Conservation (phyloP, 2,797 vertebrate genomes). For the Enteromius afrohamiltoni region DNA sequence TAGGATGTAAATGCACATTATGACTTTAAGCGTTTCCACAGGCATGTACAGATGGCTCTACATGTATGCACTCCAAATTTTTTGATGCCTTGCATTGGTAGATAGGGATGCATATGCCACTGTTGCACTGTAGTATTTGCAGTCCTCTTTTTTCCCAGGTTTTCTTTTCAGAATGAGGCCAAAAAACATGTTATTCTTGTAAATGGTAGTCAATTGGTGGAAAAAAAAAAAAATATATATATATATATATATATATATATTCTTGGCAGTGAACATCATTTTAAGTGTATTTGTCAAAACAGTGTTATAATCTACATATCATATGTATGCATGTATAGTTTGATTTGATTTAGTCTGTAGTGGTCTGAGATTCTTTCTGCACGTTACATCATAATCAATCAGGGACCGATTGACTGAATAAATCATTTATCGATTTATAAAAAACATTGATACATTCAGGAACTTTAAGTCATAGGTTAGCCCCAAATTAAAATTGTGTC, state of each 20-base stretch:
- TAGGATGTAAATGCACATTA: slow-evolving; percentile 9
- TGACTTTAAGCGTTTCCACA: slow-evolving; percentile 1
- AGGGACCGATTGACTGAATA: background rate
- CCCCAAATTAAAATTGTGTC: background rate
- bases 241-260: background rate
- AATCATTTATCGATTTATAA: background rate
- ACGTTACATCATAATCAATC: background rate
- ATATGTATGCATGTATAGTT: background rate
- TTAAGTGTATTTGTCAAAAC: background rate
- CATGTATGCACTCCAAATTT: background rate
- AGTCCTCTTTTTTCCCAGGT: background rate
- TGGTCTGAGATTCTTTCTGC: background rate
- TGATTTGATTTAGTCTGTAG: background rate
- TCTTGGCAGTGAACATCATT: background rate
- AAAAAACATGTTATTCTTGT: background rate
- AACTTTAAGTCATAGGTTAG: background rate
- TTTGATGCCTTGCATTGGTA: slow-evolving; percentile 24
- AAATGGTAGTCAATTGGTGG: background rate
- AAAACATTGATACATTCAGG: background rate
- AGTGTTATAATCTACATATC: background rate
- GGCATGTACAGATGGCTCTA: slow-evolving; percentile 31
- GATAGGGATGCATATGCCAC: slow-evolving; percentile 29
- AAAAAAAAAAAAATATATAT: background rate
- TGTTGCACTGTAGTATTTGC: background rate
- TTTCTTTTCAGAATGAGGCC: background rate